These are phyloP conservation scores for Cephus spinipes DNA, from an alignment of 2,888 invertebrate species.

Conservation along the genomic window DNA sequence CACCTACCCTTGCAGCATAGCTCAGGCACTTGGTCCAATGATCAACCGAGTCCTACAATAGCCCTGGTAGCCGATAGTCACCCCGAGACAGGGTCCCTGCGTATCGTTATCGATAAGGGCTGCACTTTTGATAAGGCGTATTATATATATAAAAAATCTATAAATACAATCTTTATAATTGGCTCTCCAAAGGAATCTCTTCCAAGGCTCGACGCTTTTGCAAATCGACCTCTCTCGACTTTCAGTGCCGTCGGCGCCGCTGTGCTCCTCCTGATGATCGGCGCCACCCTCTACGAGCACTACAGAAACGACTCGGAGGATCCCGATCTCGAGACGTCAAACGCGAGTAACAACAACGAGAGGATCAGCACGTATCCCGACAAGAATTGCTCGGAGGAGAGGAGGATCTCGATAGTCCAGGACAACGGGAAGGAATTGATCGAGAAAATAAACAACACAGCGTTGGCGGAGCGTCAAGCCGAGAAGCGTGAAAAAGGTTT, in stretches of 20 bases:
- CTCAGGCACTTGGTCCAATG: background rate
- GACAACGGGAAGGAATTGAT: constrained; percentile 66
- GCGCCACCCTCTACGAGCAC: constrained; percentile 74
- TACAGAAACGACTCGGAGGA: constrained; percentile 70
- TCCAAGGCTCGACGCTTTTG: no score
- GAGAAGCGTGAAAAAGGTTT: constrained; percentile 36
- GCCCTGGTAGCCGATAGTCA: background rate
- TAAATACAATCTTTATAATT: no score
- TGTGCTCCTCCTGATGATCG: constrained; percentile 71
- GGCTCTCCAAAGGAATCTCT: no score
- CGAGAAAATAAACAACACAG: constrained; percentile 48
- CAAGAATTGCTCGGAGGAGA: constrained; percentile 53
- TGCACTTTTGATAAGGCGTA: background rate
- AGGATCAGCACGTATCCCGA: constrained; percentile 69
- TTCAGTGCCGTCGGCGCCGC: constrained; percentile 69
- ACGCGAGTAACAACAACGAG: constrained; percentile 63
- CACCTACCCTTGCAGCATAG: background rate
- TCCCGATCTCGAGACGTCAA: constrained; percentile 65
- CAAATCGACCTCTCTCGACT: constrained; percentile 7
- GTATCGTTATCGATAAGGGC: background rate
- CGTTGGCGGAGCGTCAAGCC: background rate
- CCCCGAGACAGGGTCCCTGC: background rate
- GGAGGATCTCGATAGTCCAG: constrained; percentile 55
- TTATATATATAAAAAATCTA: no score
- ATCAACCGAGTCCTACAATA: background rate